Evolutionary conservation across 2,797 vertebrate genomes (phyloP), one percentile per base, ranked within the genome.

Genomic region (Betta splendens): DNA sequence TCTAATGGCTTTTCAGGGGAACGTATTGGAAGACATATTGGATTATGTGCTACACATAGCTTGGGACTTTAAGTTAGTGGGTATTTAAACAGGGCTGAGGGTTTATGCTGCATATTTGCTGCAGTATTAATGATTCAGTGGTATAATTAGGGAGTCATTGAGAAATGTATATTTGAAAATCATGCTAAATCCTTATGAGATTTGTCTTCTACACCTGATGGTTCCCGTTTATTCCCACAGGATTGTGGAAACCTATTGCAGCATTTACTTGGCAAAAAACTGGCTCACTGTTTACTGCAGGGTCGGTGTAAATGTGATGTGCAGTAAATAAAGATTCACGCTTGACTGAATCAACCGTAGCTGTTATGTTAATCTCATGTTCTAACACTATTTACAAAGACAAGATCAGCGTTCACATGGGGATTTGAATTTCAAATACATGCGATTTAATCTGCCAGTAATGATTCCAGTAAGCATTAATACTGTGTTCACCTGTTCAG

Each of bases 21-120:
- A 85, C 81, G 88, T 87, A 89, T 88, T 88, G 87, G 81, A 85
- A 87, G 82, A 86, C 83, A 83, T 85, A 89, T 89, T 89, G 86
- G 80, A 89, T 85, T 83, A 75, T 65, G 52, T 67, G 64, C 59
- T 64, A 67, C 80, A 83, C 51, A 57, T 66, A 60, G 65, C 45
- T 60, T 70, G 62, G 72, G 59, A 55, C 58, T 75, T 70, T 66
- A 62, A 71, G 58, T 73, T 57, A 70, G 54, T 71, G 15, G 51
- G 37, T 22, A 28, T 29, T 67, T 61, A 57, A 69, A 45, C 31
- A 67, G 47, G 55, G 21, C 54, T 52, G 21, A 8, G 7, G 22
- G 23, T 47, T 62, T 69, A 22, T 2, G 17, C 38, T 28, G 7
- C 42, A 76, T 57, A 0, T 67, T 52, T 72, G 15, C 17, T 9